phyloP scores from a whole-genome alignment of 2,797 vertebrate species.

The Danio choprae region DNA sequence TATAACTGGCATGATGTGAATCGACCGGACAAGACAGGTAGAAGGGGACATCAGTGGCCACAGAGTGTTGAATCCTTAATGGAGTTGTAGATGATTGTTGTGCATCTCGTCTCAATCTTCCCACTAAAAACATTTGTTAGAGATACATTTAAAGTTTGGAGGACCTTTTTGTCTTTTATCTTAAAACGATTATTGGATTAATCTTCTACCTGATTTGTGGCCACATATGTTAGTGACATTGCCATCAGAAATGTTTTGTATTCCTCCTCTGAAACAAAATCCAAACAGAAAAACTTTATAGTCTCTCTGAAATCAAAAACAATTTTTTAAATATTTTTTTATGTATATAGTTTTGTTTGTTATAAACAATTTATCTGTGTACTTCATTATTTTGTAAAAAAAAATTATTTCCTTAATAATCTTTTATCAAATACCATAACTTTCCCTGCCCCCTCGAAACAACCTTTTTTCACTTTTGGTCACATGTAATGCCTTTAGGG shows the following conservation, averaged over 20 bases:
- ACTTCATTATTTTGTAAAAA: too few relatives aligned
- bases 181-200: not conserved
- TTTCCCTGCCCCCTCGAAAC: too few relatives aligned
- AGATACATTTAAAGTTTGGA: not conserved
- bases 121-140: not conserved
- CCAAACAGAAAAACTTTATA: not conserved
- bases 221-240: slow-evolving; percentile 64
- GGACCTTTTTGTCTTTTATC: not conserved
- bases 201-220: slow-evolving; percentile 58
- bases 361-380: too few relatives aligned
- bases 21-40: slow-evolving; percentile 80
- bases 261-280: slow-evolving; percentile 68
- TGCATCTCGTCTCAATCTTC: slow-evolving; percentile 61
- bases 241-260: slow-evolving; percentile 74
- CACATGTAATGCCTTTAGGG: too few relatives aligned
- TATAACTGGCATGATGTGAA: slow-evolving; percentile 80
- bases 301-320: too few relatives aligned
- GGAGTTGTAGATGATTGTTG: not conserved
- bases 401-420: too few relatives aligned
- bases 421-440: too few relatives aligned
- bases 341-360: too few relatives aligned
- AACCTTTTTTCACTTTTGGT: too few relatives aligned
- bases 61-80: slow-evolving; percentile 52
- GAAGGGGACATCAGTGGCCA: slow-evolving; percentile 70
- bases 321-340: too few relatives aligned